A percentile compares a stretch with the other conserved stretches of the same genome.
Evolutionary conservation across 1,140 invertebrate genomes (phyloP).

Genomic region (Ooceraea biroi): DNA sequence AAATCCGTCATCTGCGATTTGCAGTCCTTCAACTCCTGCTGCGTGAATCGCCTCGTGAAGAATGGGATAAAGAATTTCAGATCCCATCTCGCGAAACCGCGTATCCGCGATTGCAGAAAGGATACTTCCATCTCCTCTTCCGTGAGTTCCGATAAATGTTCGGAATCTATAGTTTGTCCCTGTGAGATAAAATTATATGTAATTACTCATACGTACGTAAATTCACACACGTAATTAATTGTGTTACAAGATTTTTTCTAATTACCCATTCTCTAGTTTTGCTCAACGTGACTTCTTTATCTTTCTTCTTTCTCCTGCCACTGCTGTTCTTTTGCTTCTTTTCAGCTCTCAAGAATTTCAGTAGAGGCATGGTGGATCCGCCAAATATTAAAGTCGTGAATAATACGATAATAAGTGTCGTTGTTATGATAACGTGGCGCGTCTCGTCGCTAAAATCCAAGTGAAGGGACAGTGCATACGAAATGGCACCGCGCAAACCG

Average conservation of each 20-base stretch:
- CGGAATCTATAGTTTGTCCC: constrained; percentile 98
- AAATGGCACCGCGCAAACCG: constrained; percentile 98
- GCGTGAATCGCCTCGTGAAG: constrained; percentile 97
- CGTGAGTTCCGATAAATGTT: constrained; percentile 97
- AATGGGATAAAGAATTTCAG: constrained; percentile 98
- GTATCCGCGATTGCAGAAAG: constrained; percentile 89
- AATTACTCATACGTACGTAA: background rate
- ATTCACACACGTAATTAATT: constrained; percentile 9
- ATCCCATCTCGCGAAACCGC: constrained; percentile 96
- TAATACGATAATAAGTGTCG: constrained; percentile 98
- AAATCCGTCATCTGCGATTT: constrained; percentile 98
- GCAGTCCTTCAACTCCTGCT: constrained; percentile 97
- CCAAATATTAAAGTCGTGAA: constrained; percentile 98
- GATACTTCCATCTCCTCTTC: constrained; percentile 96
- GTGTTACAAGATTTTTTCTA: background rate
- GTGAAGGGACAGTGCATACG: constrained; percentile 98
- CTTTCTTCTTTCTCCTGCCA: constrained; percentile 89
- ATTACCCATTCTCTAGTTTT: constrained; percentile 98
- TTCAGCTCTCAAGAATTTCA: constrained; percentile 93
- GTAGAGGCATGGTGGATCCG: constrained; percentile 98
- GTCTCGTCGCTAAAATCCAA: constrained; percentile 97
- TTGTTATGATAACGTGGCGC: constrained; percentile 98
- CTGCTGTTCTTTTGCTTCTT: constrained; percentile 87
- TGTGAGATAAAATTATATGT: constrained; percentile 79
- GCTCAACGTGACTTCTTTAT: constrained; percentile 95